Conservation (phyloP, 2,888 invertebrate genomes). For the Trachelus tabidus region DNA sequence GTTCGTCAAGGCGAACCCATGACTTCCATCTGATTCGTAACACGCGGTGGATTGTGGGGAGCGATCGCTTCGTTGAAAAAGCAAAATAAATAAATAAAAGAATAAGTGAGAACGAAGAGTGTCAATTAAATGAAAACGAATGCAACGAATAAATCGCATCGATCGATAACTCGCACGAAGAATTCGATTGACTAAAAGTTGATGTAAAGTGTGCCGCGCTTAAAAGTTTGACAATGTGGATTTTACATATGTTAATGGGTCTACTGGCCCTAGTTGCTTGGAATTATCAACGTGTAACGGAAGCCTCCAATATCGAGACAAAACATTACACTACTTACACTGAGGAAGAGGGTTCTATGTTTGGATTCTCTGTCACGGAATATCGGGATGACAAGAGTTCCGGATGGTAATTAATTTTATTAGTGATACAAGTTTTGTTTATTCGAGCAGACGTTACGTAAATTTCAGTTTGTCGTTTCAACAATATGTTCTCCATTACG, state of each 20-base stretch:
- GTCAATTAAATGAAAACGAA: neutral
- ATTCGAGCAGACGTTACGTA: neutral
- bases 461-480: neutral
- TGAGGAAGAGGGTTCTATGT: constrained; percentile 52
- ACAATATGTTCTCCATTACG: neutral
- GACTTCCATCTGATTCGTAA: neutral
- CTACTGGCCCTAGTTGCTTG: constrained; percentile 31
- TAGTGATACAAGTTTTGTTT: neutral
- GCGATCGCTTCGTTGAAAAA: neutral
- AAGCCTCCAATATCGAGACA: constrained; percentile 59
- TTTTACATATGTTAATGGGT: constrained; percentile 31
- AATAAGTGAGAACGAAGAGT: neutral
- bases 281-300: constrained; percentile 27
- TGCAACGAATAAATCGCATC: neutral
- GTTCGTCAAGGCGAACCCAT: constrained; percentile 29
- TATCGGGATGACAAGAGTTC: constrained; percentile 24
- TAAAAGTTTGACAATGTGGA: constrained; percentile 30
- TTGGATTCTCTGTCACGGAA: constrained; percentile 59
- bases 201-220: neutral
- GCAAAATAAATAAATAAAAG: neutral
- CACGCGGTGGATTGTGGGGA: neutral
- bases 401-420: neutral
- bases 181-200: neutral
- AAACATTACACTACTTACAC: constrained; percentile 55
- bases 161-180: neutral